Conservation (phyloP, 2,113 vertebrate species). For the Lamprotornis superbus region DNA sequence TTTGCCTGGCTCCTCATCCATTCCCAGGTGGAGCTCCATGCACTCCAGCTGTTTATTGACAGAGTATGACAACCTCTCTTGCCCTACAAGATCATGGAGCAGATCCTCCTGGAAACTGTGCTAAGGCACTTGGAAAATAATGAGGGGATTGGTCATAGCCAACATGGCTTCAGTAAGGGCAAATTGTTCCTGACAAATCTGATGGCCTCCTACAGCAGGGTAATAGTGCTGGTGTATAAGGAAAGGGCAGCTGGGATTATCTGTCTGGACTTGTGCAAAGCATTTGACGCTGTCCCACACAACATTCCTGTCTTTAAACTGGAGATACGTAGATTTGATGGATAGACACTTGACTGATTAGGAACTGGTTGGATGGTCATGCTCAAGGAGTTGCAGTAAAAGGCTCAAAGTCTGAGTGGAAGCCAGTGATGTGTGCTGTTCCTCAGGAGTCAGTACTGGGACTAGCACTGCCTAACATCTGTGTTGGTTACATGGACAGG, state of each 20-base stretch:
- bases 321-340: neutral
- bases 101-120: neutral
- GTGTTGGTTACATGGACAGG: neutral
- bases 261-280: neutral
- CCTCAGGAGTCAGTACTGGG: neutral
- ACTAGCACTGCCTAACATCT: neutral
- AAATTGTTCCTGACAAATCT: neutral
- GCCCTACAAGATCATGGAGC: neutral
- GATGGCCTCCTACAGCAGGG: neutral
- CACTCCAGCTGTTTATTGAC: neutral
- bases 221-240: neutral
- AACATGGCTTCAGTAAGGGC: neutral
- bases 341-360: neutral
- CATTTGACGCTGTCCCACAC: neutral
- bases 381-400: accelerated
- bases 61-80: neutral
- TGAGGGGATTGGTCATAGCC: neutral
- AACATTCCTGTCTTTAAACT: neutral
- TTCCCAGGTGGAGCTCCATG: neutral
- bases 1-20: neutral
- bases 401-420: neutral
- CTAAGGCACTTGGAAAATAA: neutral
- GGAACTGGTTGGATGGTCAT: neutral
- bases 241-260: accelerated
- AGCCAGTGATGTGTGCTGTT: neutral